Percentiles rank a stretch among this genome's conserved stretches.
Conservation (phyloP, 2,888 invertebrate species). For the Flexamia atlantica region DNA sequence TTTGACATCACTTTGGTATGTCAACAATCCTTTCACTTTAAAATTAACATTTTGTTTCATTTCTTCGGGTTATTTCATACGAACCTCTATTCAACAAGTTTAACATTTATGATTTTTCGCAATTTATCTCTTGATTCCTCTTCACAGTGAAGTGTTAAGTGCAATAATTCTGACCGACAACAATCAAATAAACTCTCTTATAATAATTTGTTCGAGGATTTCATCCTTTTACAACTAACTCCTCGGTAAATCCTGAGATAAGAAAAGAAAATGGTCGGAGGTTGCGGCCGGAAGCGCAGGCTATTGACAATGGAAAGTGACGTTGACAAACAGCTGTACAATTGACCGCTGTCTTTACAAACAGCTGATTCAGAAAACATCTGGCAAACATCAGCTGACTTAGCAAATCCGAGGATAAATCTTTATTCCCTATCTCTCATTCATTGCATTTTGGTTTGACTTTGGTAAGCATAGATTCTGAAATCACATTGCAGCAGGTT, state of each 20-base stretch:
- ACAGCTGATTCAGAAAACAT: slow-evolving; percentile 32
- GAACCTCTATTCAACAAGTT: too few species aligned
- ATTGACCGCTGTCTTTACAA: slow-evolving; percentile 36
- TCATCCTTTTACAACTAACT: not conserved
- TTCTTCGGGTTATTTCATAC: too few species aligned
- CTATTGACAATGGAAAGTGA: slow-evolving; percentile 33
- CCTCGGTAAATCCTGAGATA: not conserved
- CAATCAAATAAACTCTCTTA: too few species aligned
- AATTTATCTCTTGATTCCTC: too few species aligned
- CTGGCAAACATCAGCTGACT: slow-evolving; percentile 31
- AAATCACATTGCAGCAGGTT: too few species aligned
- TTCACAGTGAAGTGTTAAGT: too few species aligned
- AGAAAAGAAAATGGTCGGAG: not conserved
- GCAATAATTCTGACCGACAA: too few species aligned
- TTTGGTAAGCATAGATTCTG: not conserved
- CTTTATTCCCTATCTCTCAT: not conserved
- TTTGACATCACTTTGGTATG: too few species aligned
- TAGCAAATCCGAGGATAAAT: not conserved
- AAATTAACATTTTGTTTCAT: too few species aligned
- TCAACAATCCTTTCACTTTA: too few species aligned
- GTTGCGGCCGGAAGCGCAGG: slow-evolving; percentile 12
- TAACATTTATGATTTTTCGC: too few species aligned
- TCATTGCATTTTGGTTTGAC: not conserved
- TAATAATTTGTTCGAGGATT: too few species aligned
- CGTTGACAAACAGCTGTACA: slow-evolving; percentile 35